Conservation (phyloP, 2,797 vertebrate genomes). For the Diplodus puntazzo region DNA sequence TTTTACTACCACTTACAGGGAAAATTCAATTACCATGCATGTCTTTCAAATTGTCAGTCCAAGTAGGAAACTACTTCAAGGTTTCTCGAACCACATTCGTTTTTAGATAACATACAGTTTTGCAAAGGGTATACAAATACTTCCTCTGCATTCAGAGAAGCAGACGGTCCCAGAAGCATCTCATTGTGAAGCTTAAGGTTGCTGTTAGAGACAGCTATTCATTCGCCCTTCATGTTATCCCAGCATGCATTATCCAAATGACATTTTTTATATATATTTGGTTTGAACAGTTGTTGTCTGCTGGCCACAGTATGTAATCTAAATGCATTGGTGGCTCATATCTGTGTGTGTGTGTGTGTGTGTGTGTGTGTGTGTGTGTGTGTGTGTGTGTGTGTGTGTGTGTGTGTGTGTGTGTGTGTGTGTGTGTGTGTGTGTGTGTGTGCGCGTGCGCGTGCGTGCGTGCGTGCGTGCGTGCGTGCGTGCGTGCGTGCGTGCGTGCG, state of each 20-base stretch:
- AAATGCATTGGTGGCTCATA: background rate
- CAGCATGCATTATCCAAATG: background rate
- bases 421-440: background rate
- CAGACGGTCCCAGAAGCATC: background rate
- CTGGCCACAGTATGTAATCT: background rate
- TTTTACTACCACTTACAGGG: too few relatives aligned
- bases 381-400: too few relatives aligned
- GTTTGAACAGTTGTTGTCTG: background rate
- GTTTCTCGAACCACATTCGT: background rate
- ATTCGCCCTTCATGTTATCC: background rate
- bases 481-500: background rate
- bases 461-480: too few relatives aligned
- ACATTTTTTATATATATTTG: too few relatives aligned
- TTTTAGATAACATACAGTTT: background rate
- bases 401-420: background rate
- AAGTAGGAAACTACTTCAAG: background rate
- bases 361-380: too few relatives aligned
- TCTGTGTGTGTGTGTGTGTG: background rate
- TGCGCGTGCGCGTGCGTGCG: background rate
- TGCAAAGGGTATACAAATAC: background rate
- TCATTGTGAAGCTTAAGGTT: background rate
- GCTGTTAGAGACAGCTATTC: background rate
- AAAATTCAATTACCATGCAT: too few relatives aligned
- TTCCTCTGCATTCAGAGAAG: too few relatives aligned
- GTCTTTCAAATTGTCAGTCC: background rate